Evolutionary conservation across 2,888 invertebrate species (phyloP), one percentile per base, ranked within the genome.

Genomic region (Synergus itoensis): DNA sequence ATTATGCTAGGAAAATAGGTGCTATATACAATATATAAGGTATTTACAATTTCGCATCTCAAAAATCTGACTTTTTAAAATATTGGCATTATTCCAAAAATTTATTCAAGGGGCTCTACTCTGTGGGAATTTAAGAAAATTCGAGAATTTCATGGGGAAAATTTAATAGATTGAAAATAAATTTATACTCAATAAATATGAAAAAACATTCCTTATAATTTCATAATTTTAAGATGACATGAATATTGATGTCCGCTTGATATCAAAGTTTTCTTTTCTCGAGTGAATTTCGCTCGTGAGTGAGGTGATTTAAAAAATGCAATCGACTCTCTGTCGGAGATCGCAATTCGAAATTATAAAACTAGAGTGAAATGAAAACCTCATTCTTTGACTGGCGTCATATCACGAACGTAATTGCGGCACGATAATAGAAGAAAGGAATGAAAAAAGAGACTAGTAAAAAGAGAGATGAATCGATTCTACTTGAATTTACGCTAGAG

Each of bases 281-380:
- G 18, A 62, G 57, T 36, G 75, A 64, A 76, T 77, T 80, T 65
- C 80, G 57, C 65, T 73, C n/a, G 36, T 36, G 40, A 53, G 28
- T 8, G 48, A 28, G 28, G 28, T 28, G 36, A 40, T 48, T 48
- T 73, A 53, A 73, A 80, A 80, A 78, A 77, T 69, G 64, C 73
- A 69, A 77, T 80, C 76, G 41, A 62, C 77, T 69, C 69, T 60
- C 78, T 77, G 77, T 63, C 73, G 76, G 73, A 73, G 73, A 73
- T 73, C n/a, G 73, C 79, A 69, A 77, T 79, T 75, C 76, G 60
- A 77, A 81, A 81, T 79, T 79, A 81, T 77, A 45, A 73, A 36
- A 77, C 67, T 79, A 65, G 76, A 67, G 64, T 77, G 77, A 76
- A 76, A 79, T 81, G 79, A 79, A 81, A 81, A 77, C 76, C 80